These are phyloP conservation scores for Onychomys torridus DNA, from an alignment of 2,797 vertebrate genomes.

Conservation along the genomic window DNA sequence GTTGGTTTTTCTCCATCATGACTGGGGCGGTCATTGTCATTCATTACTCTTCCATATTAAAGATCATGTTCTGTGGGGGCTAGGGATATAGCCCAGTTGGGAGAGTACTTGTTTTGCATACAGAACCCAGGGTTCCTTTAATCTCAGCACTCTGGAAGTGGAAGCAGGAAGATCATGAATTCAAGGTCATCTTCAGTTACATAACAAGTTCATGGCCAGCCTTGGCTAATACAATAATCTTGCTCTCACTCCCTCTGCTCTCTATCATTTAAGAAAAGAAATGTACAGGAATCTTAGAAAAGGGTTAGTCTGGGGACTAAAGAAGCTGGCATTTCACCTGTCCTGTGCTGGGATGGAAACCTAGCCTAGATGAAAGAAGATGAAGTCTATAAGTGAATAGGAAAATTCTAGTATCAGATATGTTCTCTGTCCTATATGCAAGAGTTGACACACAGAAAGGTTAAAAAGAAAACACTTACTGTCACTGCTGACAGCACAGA, in stretches of 20 bases:
- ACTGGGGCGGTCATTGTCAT: not conserved
- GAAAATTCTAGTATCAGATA: constrained; percentile 3
- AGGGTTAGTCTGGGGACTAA: not conserved
- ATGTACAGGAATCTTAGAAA: not conserved
- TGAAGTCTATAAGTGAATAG: not conserved
- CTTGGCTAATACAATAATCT: not conserved
- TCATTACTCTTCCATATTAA: not conserved
- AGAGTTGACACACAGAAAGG: not conserved
- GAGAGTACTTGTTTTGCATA: not conserved
- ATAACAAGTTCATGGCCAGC: not conserved
- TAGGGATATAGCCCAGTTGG: not conserved
- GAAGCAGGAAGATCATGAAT: not conserved
- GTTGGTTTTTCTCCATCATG: constrained; percentile 10
- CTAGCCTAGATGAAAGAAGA: constrained; percentile 15
- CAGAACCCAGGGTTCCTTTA: not conserved
- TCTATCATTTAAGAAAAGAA: constrained; percentile 33
- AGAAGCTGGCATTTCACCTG: constrained; percentile 17
- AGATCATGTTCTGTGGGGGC: not conserved
- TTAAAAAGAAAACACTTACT: not conserved
- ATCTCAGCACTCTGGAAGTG: not conserved
- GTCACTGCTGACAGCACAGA: not conserved
- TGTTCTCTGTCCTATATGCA: not conserved
- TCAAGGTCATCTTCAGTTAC: not conserved
- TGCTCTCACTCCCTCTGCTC: not conserved
- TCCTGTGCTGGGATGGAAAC: not conserved